Evolutionary conservation across 2,888 invertebrate species (phyloP).

Genomic region (Calliphora vomitoria): DNA sequence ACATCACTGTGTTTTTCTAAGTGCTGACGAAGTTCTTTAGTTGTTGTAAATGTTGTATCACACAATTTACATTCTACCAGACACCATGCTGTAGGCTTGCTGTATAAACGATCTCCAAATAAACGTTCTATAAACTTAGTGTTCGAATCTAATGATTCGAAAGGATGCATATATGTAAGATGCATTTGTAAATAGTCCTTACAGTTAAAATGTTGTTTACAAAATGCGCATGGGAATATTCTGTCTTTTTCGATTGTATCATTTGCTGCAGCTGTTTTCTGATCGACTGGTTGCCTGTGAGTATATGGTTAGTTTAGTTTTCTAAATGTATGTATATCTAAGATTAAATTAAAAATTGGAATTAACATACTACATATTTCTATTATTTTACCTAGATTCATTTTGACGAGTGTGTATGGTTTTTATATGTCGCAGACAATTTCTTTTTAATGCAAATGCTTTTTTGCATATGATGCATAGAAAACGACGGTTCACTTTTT

Average conservation of each 20-base stretch:
- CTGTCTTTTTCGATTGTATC: neutral
- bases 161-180: conserved; percentile 65
- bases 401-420: conserved; percentile 76
- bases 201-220: conserved; percentile 78
- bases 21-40: conserved; percentile 79
- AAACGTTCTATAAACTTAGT: conserved; percentile 72
- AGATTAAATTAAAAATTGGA: conserved; percentile 39
- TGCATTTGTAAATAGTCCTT: conserved; percentile 79
- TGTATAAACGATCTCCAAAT: conserved; percentile 79
- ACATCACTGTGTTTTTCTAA: conserved; percentile 75
- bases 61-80: conserved; percentile 82
- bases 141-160: conserved; percentile 73
- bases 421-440: conserved; percentile 80
- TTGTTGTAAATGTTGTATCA: conserved; percentile 75
- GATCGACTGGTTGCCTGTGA: too few species aligned
- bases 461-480: conserved; percentile 79
- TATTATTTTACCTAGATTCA: too few species aligned
- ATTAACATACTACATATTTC: too few species aligned
- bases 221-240: conserved; percentile 75
- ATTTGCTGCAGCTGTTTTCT: too few species aligned
- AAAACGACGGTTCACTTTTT: conserved; percentile 74
- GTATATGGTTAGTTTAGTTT: too few species aligned
- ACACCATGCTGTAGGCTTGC: conserved; percentile 76
- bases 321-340: too few species aligned
- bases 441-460: conserved; percentile 81